Conservation (phyloP, 2,888 invertebrate genomes). For the Meloe dianella region DNA sequence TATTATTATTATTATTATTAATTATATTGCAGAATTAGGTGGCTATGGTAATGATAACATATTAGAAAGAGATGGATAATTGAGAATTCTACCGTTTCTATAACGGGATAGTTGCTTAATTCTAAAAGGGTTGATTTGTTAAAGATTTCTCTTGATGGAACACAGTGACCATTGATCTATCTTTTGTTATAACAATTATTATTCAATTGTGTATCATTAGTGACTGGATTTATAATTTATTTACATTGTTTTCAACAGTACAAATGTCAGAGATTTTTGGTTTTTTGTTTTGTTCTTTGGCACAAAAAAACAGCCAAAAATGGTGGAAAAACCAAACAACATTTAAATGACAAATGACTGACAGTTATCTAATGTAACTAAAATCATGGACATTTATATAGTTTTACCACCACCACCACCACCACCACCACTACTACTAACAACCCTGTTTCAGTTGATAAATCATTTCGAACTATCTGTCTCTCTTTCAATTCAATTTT, state of each 20-base stretch:
- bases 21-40: no score
- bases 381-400: constrained; percentile 3
- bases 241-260: background rate
- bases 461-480: background rate
- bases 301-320: background rate
- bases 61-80: background rate
- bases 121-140: background rate
- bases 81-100: background rate
- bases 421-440: background rate
- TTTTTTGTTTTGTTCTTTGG: background rate
- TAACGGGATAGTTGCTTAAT: background rate
- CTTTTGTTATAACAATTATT: no score
- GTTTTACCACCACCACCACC: background rate
- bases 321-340: background rate
- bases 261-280: no score
- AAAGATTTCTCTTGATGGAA: no score
- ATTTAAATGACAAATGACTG: background rate
- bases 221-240: constrained; percentile 3
- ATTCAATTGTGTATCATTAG: background rate
- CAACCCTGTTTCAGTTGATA: constrained; percentile 5
- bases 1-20: background rate
- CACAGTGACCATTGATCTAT: no score
- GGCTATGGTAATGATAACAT: background rate
- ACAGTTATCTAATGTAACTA: constrained; percentile 4
- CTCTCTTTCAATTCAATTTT: background rate